Percentiles rank a stretch among this genome's conserved stretches.
These are phyloP conservation scores for Anguilla marmorata DNA, from an alignment of 2,797 vertebrate genomes.

Conservation along the genomic window DNA sequence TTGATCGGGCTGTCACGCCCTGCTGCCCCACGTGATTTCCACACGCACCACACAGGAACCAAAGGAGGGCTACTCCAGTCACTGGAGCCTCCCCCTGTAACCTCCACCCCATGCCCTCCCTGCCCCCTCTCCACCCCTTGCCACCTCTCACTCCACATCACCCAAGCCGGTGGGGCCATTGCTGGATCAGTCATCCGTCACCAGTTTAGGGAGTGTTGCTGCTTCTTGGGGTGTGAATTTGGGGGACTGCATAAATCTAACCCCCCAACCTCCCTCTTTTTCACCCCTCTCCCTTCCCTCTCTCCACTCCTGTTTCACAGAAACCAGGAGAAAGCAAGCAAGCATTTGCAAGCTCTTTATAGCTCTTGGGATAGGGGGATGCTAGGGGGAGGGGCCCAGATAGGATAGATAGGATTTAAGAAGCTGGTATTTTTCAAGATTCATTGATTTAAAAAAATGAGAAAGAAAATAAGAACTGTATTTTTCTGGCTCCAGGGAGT, in stretches of 20 bases:
- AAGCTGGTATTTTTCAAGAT: slow-evolving; percentile 24
- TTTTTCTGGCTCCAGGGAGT: slow-evolving; percentile 26
- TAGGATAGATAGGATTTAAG: slow-evolving; percentile 27
- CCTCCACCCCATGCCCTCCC: background rate
- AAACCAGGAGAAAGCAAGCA: background rate
- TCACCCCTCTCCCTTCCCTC: background rate
- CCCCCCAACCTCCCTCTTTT: background rate
- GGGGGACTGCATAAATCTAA: background rate
- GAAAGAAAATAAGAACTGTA: background rate
- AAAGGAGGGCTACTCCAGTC: background rate
- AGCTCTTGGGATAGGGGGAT: background rate
- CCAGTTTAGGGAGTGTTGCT: background rate
- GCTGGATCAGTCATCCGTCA: background rate
- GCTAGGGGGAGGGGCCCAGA: background rate
- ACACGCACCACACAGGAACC: background rate
- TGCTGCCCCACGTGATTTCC: slow-evolving; percentile 3
- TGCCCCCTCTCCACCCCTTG: background rate
- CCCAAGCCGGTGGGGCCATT: background rate
- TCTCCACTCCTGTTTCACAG: slow-evolving; percentile 5
- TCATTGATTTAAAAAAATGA: slow-evolving; percentile 23
- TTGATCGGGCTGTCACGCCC: slow-evolving; percentile 25
- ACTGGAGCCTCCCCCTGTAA: background rate
- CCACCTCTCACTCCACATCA: background rate
- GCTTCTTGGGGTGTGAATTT: background rate
- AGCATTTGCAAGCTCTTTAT: slow-evolving; percentile 20